phyloP scores from a whole-genome alignment of 1,140 invertebrate genomes.

The Tribolium madens region DNA sequence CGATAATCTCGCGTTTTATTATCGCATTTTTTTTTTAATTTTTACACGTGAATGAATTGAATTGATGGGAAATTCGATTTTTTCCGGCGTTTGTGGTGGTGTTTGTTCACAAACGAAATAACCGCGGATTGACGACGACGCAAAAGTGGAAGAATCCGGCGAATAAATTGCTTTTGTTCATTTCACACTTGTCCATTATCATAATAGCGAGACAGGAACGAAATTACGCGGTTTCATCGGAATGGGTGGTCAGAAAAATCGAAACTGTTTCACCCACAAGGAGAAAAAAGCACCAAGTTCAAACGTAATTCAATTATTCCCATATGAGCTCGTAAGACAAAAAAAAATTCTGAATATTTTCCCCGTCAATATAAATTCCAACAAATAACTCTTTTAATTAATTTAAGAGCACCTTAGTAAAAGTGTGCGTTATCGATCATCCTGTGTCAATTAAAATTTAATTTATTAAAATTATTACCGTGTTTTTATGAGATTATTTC shows the following conservation, averaged over 20 bases:
- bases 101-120: slow-evolving; percentile 31
- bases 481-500: background rate
- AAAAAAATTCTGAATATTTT: slow-evolving; percentile 16
- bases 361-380: background rate
- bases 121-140: slow-evolving; percentile 28
- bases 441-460: slow-evolving; percentile 16
- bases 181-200: slow-evolving; percentile 37
- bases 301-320: slow-evolving; percentile 20
- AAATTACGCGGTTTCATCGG: slow-evolving; percentile 20
- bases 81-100: slow-evolving; percentile 23
- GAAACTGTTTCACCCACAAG: background rate
- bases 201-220: slow-evolving; percentile 34
- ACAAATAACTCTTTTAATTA: slow-evolving; percentile 3
- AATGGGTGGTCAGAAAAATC: slow-evolving; percentile 27
- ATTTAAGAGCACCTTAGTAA: background rate
- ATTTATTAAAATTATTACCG: background rate
- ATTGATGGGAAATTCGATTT: slow-evolving; percentile 22
- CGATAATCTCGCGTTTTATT: background rate
- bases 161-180: slow-evolving; percentile 34
- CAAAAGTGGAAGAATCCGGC: slow-evolving; percentile 25
- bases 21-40: slow-evolving; percentile 9
- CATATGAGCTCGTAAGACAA: slow-evolving; percentile 2
- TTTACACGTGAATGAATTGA: background rate
- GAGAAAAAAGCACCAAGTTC: background rate
- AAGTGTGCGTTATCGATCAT: background rate